A percentile compares a stretch with the other conserved stretches of the same genome.
These are phyloP conservation scores for Anniella stebbinsi DNA, from an alignment of 2,797 vertebrate genomes.

Conservation along the genomic window DNA sequence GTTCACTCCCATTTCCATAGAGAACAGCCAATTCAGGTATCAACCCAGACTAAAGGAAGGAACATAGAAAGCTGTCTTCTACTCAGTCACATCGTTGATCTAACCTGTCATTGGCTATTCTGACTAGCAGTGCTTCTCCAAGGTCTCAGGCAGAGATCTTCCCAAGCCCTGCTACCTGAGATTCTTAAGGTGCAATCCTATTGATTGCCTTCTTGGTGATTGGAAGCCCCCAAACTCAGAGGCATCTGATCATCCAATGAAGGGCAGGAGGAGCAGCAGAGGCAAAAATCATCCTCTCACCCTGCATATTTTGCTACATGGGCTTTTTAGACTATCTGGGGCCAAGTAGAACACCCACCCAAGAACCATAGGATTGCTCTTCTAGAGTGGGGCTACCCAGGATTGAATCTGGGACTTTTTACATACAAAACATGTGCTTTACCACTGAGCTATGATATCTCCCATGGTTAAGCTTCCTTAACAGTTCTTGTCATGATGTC, in stretches of 20 bases:
- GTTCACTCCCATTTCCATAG: not conserved
- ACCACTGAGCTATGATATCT: not conserved
- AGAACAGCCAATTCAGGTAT: not conserved
- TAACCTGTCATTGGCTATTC: not conserved
- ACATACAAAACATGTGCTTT: not conserved
- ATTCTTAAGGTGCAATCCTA: not conserved
- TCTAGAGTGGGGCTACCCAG: not conserved
- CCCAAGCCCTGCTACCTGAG: not conserved
- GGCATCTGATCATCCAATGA: too few relatives aligned
- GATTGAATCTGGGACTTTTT: not conserved
- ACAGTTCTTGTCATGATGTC: not conserved
- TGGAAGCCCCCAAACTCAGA: too few relatives aligned
- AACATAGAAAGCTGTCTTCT: not conserved
- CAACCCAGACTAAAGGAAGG: too few relatives aligned
- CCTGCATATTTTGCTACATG: too few relatives aligned
- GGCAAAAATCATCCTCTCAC: too few relatives aligned
- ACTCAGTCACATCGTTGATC: not conserved
- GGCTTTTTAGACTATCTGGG: too few relatives aligned
- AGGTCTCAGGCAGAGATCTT: not conserved
- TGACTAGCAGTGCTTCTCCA: not conserved
- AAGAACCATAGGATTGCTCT: too few relatives aligned
- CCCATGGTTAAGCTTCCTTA: not conserved
- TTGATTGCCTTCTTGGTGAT: too few relatives aligned
- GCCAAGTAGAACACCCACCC: too few relatives aligned
- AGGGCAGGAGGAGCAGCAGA: too few relatives aligned